phyloP scores from a whole-genome alignment of 2,797 vertebrate genomes.

The Microctenopoma steveboyesi region DNA sequence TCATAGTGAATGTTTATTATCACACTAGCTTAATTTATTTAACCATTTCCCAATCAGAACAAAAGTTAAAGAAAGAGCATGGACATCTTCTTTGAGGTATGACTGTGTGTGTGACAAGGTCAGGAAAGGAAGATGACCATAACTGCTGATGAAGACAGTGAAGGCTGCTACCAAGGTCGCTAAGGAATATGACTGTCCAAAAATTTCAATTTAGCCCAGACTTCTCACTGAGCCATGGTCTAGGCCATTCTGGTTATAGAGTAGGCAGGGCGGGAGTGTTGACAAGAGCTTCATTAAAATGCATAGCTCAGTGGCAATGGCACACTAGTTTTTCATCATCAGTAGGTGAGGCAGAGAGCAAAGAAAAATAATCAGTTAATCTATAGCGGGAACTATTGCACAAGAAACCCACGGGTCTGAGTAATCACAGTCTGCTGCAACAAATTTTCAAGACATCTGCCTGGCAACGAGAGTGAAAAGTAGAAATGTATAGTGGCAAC shows the following conservation, averaged over 20 bases:
- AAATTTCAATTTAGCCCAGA: conserved; percentile 70
- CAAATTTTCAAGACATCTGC: conserved; percentile 46
- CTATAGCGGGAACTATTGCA: conserved; percentile 70
- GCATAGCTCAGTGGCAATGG: conserved; percentile 72
- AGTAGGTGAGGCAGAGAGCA: conserved; percentile 71
- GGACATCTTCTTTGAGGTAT: conserved; percentile 8
- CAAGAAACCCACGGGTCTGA: conserved; percentile 55
- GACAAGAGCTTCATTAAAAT: conserved; percentile 84
- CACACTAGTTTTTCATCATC: conserved; percentile 80
- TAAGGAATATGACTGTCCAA: conserved; percentile 60
- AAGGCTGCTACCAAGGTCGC: conserved; percentile 48
- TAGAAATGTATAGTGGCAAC: conserved; percentile 16
- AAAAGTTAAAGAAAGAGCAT: background rate
- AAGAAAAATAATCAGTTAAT: conserved; percentile 79
- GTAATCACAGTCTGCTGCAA: conserved; percentile 37
- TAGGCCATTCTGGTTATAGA: conserved; percentile 67
- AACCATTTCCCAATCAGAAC: background rate
- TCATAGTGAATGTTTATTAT: background rate
- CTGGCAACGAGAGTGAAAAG: conserved; percentile 47
- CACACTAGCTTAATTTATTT: background rate
- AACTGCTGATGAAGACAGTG: conserved; percentile 57
- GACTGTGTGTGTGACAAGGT: conserved; percentile 40
- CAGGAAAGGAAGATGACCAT: conserved; percentile 58
- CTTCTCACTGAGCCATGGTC: conserved; percentile 59
- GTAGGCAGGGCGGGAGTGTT: conserved; percentile 60